Evolutionary conservation across 2,888 invertebrate genomes (phyloP), one percentile per base, ranked within the genome.

Genomic region (Creontiades dilutus): DNA sequence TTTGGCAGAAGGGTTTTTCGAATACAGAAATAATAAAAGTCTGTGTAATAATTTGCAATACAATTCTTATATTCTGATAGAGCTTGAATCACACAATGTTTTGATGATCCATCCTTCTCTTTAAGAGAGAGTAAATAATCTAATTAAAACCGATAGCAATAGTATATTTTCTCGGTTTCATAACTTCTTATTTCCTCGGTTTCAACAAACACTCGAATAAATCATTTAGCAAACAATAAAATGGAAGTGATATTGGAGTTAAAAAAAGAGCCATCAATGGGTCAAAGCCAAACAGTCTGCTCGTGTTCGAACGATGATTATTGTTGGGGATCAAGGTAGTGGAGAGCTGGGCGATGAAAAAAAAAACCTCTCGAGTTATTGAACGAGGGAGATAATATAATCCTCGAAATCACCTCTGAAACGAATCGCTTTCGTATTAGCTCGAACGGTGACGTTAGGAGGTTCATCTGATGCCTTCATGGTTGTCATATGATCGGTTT

Each of bases 301-400:
- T 61, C 61, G 61, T 19, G 61, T 61, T 61, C n/a, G 61, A 61
- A 52, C 13, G 61, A 61, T 61, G 61, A n/a, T 61, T 61, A 61
- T 61, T 61, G 61, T n/a, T 61, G 61, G 61, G 61, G 61, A 61
- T 61, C 61, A 61, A n/a, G 61, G 61, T 61, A n/a, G 61, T 61
- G 16, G 61, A 61, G 61, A 61, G 61, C 61, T 61, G 19, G 19
- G 61, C 7, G 61, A 61, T 61, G n/a, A 61, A 61, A 13, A 19
- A 61, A n/a, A n/a, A n/a, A n/a, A n/a, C n/a, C 61, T 19, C 52
- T 52, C 61, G 61, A 61, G 61, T 61, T 61, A 61, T 61, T 61
- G 61, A n/a, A 61, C 61, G n/a, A 61, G 61, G n/a, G 9, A 61
- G 61, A 61, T 61, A 61, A n/a, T 37, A 7, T 37, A 61, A n/a